Conservation (phyloP, 2,888 invertebrate species). For the Euzetes globulus region DNA sequence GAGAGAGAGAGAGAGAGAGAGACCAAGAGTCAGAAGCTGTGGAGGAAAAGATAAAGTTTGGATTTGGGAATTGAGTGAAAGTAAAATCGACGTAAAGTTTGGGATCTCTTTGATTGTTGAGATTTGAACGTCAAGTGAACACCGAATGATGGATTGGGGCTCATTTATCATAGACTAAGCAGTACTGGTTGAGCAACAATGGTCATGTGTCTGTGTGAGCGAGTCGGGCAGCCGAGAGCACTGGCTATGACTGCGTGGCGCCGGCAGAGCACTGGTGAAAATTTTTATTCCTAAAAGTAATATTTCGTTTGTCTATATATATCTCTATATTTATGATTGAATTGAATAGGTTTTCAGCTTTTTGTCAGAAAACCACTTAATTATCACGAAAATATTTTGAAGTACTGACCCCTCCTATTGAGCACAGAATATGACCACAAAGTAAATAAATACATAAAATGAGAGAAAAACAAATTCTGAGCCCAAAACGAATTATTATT, state of each 20-base stretch:
- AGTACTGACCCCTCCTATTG: too few species aligned
- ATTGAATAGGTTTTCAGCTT: too few species aligned
- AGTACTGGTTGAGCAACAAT: not conserved
- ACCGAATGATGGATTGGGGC: constrained; percentile 15
- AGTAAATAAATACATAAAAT: too few species aligned
- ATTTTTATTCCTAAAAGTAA: too few species aligned
- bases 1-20: not conserved
- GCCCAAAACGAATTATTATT: too few species aligned
- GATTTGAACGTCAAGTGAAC: constrained; percentile 13
- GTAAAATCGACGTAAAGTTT: not conserved
- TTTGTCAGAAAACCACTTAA: too few species aligned
- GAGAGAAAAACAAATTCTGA: too few species aligned
- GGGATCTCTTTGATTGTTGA: constrained; percentile 15
- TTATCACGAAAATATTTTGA: too few species aligned
- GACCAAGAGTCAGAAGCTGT: not conserved
- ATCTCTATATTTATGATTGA: too few species aligned
- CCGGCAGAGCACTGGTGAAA: too few species aligned
- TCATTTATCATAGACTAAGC: constrained; percentile 19
- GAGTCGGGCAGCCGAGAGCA: not conserved
- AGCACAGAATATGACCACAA: too few species aligned
- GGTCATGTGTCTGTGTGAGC: not conserved
- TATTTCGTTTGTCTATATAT: too few species aligned
- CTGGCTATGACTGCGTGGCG: not conserved
- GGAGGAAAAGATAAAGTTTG: not conserved
- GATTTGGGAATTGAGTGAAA: constrained; percentile 6